Evolutionary conservation across 1,140 invertebrate genomes (phyloP).

Genomic region (Trichonephila inaurata): DNA sequence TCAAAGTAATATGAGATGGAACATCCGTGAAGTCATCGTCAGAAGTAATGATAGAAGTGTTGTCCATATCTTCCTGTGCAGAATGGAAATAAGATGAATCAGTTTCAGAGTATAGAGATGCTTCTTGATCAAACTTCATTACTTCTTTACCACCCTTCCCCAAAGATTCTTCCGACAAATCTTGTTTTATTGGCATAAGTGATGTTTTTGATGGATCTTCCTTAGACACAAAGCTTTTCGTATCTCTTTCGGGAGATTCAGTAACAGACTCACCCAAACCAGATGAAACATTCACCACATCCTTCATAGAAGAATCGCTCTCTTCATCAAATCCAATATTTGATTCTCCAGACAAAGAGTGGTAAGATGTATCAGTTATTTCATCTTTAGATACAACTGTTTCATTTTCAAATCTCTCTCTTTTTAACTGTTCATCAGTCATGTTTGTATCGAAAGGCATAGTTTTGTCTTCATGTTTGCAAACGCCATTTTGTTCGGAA

Average conservation of each 20-base stretch:
- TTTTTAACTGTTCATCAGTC: not conserved
- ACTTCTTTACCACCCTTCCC: not conserved
- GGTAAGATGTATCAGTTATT: not conserved
- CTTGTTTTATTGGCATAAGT: not conserved
- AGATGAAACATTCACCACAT: not conserved
- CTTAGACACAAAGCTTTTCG: not conserved
- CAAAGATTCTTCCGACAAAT: not conserved
- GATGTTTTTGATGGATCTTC: not conserved
- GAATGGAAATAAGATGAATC: conserved; percentile 32
- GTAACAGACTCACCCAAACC: not conserved
- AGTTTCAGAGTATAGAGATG: not conserved
- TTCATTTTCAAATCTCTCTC: not conserved
- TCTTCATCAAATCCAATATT: conserved; percentile 20
- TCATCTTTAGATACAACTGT: not conserved
- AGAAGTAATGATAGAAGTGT: conserved; percentile 38
- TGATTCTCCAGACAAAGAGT: not conserved
- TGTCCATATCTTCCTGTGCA: not conserved
- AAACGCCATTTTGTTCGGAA: not conserved
- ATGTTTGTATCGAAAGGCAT: not conserved
- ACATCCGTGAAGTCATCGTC: conserved; percentile 73
- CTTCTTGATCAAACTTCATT: not conserved
- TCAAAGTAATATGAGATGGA: conserved; percentile 54
- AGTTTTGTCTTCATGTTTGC: no score
- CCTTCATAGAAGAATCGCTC: not conserved
- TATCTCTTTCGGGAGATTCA: not conserved